phyloP scores from a whole-genome alignment of 2,888 invertebrate genomes.

The Crematogaster levior region DNA sequence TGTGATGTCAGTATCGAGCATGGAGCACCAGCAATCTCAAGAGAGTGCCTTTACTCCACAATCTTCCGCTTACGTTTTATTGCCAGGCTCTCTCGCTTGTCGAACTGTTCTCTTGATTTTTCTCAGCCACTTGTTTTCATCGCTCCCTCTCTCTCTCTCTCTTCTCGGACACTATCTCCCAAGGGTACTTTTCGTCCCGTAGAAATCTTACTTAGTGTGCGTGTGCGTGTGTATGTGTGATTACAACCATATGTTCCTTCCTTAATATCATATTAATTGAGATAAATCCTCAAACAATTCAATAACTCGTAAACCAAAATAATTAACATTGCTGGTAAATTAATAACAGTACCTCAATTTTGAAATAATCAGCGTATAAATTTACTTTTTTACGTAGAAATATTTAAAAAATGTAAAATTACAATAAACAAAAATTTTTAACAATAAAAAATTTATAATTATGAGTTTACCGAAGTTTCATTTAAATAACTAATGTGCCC shows the following conservation, averaged over 20 bases:
- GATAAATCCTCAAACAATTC: slow-evolving; percentile 11
- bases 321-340: background rate
- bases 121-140: slow-evolving; percentile 51
- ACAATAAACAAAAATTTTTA: background rate
- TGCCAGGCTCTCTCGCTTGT: slow-evolving; percentile 33
- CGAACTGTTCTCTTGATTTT: slow-evolving; percentile 54
- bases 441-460: slow-evolving; percentile 1
- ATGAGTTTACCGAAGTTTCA: background rate
- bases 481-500: slow-evolving; percentile 31
- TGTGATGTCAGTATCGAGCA: slow-evolving; percentile 34
- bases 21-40: slow-evolving; percentile 39
- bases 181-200: slow-evolving; percentile 22
- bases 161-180: slow-evolving; percentile 42
- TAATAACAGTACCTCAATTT: background rate
- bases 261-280: slow-evolving; percentile 10
- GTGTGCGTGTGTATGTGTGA: background rate
- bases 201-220: background rate
- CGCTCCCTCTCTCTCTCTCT: slow-evolving; percentile 8
- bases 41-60: slow-evolving; percentile 46
- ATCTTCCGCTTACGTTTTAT: slow-evolving; percentile 49
- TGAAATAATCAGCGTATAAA: background rate
- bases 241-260: slow-evolving; percentile 7
- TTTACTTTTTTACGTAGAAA: background rate
- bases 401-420: background rate
- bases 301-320: background rate